Percentiles rank a stretch among this genome's conserved stretches.
Conservation (phyloP, 2,888 invertebrate genomes). For the Molanna angustata region DNA sequence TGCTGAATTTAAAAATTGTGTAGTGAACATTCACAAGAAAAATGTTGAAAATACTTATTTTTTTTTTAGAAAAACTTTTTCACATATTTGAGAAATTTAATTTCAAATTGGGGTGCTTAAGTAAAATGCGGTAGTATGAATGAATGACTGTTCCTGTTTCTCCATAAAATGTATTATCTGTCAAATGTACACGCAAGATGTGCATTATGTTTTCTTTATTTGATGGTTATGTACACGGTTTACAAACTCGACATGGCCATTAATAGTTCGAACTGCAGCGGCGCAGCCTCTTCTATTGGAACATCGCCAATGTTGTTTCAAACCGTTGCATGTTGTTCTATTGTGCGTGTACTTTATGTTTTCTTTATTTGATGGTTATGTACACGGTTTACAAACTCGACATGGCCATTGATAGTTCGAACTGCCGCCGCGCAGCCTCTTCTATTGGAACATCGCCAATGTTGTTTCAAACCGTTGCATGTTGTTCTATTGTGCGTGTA, state of each 20-base stretch:
- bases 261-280: slow-evolving; percentile 1
- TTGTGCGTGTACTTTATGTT: slow-evolving; percentile 1
- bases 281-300: slow-evolving; percentile 1
- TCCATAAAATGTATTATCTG: too few relatives aligned
- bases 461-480: neutral
- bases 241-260: neutral
- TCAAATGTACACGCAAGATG: too few relatives aligned
- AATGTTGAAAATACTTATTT: too few relatives aligned
- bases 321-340: neutral
- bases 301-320: slow-evolving; percentile 13
- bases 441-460: slow-evolving; percentile 11
- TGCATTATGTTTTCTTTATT: too few relatives aligned
- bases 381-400: neutral
- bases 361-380: slow-evolving; percentile 1
- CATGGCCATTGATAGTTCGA: neutral
- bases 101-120: too few relatives aligned
- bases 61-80: too few relatives aligned
- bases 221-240: neutral
- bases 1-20: too few relatives aligned
- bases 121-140: too few relatives aligned
- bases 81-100: too few relatives aligned
- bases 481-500: neutral
- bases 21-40: too few relatives aligned
- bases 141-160: too few relatives aligned
- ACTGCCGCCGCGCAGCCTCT: slow-evolving; percentile 6